Percentiles rank a stretch among this genome's conserved stretches.
Evolutionary conservation across 2,113 vertebrate species (phyloP).

Genomic region (Vidua macroura): DNA sequence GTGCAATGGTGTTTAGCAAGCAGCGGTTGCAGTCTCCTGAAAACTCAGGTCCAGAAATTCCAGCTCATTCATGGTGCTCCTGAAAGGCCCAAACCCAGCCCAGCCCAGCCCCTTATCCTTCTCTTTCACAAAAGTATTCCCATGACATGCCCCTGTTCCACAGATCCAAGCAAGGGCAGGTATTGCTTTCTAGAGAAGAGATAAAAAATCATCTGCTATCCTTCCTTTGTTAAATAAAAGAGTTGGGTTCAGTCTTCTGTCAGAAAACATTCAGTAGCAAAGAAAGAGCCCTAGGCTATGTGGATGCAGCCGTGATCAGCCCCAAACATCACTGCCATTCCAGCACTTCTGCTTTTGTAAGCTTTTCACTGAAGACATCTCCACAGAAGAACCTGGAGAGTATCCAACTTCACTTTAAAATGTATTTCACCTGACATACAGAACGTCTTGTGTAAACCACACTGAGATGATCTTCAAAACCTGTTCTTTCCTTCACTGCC

Average conservation of each 20-base stretch:
- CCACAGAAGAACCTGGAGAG: background rate
- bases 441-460: background rate
- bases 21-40: background rate
- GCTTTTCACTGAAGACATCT: background rate
- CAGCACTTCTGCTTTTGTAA: background rate
- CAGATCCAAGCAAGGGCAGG: background rate
- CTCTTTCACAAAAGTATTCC: background rate
- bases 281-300: background rate
- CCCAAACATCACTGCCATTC: background rate
- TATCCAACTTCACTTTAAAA: background rate
- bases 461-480: background rate
- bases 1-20: background rate
- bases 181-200: background rate
- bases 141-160: background rate
- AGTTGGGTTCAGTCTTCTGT: background rate
- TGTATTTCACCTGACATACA: background rate
- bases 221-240: background rate
- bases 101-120: background rate
- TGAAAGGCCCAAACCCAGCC: background rate
- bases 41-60: background rate
- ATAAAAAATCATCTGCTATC: background rate
- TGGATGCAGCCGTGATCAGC: background rate
- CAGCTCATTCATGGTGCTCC: background rate
- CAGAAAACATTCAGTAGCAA: background rate
- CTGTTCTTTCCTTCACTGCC: background rate